Conservation (phyloP, 2,113 vertebrate genomes). For the Tupaia tana region DNA sequence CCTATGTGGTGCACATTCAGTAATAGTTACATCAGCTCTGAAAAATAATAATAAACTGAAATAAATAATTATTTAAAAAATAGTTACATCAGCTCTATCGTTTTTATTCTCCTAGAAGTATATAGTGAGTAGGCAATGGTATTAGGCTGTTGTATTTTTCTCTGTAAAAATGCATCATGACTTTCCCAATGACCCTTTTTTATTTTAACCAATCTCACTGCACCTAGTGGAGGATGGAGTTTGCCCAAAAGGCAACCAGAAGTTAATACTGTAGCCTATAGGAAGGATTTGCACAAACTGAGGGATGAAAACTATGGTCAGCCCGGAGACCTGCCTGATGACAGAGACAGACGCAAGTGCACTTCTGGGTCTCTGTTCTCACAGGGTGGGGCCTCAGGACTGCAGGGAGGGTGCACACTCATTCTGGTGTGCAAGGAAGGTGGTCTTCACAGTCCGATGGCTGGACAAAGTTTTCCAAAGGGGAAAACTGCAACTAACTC, state of each 20-base stretch:
- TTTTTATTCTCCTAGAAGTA: too few species aligned
- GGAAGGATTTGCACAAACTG: background rate
- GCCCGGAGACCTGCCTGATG: background rate
- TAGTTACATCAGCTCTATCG: too few species aligned
- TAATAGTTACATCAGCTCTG: too few species aligned
- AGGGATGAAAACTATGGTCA: background rate
- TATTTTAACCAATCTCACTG: background rate
- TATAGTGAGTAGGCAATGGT: too few species aligned
- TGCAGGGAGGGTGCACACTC: background rate
- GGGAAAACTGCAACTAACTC: background rate
- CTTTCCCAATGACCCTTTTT: too few species aligned
- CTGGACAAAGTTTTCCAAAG: conserved; percentile 19
- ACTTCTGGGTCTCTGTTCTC: background rate
- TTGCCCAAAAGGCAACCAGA: background rate
- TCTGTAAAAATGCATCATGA: too few species aligned
- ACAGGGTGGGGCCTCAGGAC: rapidly evolving
- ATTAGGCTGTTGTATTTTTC: too few species aligned
- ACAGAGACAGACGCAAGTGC: background rate
- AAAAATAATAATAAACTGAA: too few species aligned
- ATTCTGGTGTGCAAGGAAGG: background rate
- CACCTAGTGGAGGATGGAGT: background rate
- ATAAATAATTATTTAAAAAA: too few species aligned
- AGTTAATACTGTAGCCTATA: background rate
- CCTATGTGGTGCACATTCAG: too few species aligned
- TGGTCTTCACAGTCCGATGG: background rate